Evolutionary conservation across 2,113 vertebrate species (phyloP).

Genomic region (Sigmodon hispidus): DNA sequence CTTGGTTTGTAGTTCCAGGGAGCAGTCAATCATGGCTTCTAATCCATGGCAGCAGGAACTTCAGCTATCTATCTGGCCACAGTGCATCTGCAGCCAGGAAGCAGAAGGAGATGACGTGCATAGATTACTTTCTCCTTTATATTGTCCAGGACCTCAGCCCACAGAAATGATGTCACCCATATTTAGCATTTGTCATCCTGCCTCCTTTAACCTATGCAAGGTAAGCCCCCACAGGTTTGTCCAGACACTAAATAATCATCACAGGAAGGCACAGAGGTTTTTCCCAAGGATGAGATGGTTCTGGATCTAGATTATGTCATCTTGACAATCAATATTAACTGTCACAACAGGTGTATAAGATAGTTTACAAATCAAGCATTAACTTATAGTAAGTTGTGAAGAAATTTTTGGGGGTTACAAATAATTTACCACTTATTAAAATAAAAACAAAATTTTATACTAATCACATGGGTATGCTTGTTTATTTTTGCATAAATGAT

Average conservation of each 20-base stretch:
- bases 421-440: neutral
- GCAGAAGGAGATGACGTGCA: neutral
- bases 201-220: neutral
- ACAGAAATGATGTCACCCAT: neutral
- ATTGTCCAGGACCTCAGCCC: too few species aligned
- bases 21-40: neutral
- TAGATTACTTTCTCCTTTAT: too few species aligned
- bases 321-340: neutral
- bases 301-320: neutral
- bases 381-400: neutral
- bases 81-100: neutral
- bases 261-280: neutral
- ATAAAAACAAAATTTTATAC: too few species aligned
- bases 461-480: neutral
- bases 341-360: neutral
- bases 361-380: neutral
- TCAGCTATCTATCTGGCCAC: neutral
- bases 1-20: neutral
- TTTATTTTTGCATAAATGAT: neutral
- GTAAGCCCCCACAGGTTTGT: neutral
- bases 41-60: neutral
- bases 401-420: neutral
- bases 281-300: neutral
- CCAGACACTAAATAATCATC: neutral
- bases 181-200: neutral